Conservation (phyloP, 2,113 vertebrate species). For the Pogona vitticeps region DNA sequence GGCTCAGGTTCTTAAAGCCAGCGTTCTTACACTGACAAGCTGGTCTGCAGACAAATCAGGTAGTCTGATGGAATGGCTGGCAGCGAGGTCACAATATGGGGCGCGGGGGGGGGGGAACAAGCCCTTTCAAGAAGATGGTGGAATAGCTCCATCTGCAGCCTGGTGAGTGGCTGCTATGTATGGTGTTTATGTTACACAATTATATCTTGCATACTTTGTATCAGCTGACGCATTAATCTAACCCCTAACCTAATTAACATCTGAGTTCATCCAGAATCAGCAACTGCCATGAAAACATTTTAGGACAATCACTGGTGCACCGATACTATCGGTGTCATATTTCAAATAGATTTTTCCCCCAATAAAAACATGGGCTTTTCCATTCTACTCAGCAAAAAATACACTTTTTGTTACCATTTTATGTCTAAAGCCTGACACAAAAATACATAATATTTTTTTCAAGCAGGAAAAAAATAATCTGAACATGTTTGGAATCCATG, state of each 20-base stretch:
- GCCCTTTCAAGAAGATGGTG: background rate
- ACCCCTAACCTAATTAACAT: background rate
- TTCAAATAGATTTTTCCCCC: background rate
- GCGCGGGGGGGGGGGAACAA: no score
- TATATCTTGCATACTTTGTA: background rate
- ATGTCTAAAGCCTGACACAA: background rate
- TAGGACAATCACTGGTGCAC: background rate
- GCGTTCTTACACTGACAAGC: background rate
- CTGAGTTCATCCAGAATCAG: background rate
- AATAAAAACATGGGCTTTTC: background rate
- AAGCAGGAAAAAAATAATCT: no score
- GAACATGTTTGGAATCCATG: background rate
- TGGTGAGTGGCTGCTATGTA: background rate
- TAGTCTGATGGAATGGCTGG: background rate
- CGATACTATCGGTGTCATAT: background rate
- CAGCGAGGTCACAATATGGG: background rate
- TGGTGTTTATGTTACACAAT: background rate
- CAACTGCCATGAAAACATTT: background rate
- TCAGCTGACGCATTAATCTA: background rate
- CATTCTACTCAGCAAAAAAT: no score
- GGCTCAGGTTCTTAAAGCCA: background rate
- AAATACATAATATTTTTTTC: background rate
- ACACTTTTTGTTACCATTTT: no score
- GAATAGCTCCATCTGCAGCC: background rate
- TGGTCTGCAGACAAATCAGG: background rate